These are phyloP conservation scores for Trachelus stipa DNA, from an alignment of 2,888 invertebrate species.

Conservation along the genomic window DNA sequence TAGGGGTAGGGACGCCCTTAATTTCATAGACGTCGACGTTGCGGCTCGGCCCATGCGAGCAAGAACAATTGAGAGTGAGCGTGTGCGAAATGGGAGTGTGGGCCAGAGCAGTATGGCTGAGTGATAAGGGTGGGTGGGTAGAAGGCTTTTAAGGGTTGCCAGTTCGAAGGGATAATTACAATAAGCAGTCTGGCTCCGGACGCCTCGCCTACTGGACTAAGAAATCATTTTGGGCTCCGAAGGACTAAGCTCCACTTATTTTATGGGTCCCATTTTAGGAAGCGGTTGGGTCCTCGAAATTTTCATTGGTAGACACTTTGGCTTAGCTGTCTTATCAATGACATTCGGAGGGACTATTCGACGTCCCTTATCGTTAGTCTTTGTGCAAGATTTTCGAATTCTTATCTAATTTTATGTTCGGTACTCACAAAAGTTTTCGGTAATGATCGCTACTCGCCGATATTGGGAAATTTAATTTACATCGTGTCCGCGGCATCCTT, in stretches of 20 bases:
- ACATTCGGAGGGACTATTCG: neutral
- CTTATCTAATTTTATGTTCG: neutral
- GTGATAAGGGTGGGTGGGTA: constrained; percentile 34
- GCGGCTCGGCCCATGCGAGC: constrained; percentile 45
- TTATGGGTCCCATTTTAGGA: neutral
- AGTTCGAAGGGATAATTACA: constrained; percentile 58
- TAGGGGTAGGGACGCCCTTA: constrained; percentile 43
- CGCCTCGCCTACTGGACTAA: constrained; percentile 39
- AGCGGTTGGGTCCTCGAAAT: neutral
- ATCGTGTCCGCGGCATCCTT: constrained; percentile 53
- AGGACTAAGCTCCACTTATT: neutral
- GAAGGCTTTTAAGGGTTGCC: constrained; percentile 18
- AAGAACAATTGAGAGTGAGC: constrained; percentile 58
- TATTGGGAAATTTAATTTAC: constrained; percentile 54
- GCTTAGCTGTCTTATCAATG: neutral
- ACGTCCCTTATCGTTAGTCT: neutral
- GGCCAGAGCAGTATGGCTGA: constrained; percentile 26
- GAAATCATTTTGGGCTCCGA: constrained; percentile 45
- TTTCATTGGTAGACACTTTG: neutral
- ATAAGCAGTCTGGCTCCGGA: constrained; percentile 51
- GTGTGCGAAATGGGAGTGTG: constrained; percentile 46
- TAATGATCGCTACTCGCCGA: constrained; percentile 15
- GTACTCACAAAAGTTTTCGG: constrained; percentile 9
- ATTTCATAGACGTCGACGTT: constrained; percentile 51
- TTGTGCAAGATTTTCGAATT: neutral